phyloP scores from a whole-genome alignment of 2,113 vertebrate species.

The Indicator maculatus region DNA sequence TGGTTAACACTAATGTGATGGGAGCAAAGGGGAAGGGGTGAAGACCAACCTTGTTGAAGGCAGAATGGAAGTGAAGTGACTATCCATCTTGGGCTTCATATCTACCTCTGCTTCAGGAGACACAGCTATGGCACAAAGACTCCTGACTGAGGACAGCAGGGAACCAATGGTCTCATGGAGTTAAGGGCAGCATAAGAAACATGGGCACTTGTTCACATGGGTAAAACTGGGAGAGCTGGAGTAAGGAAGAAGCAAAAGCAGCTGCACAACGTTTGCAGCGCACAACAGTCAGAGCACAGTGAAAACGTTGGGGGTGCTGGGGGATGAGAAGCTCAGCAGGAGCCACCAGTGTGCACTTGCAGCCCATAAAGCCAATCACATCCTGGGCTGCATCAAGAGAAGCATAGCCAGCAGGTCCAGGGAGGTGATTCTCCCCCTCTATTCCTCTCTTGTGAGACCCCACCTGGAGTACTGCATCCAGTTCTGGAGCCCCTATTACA shows the following conservation, averaged over 20 bases:
- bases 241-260: background rate
- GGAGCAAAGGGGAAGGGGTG: constrained; percentile 16
- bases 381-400: no score
- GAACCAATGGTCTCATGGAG: background rate
- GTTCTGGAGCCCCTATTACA: no score
- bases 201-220: background rate
- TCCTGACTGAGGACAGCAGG: background rate
- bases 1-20: background rate
- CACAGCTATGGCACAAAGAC: fast-evolving
- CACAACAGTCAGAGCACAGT: background rate
- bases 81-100: background rate
- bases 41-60: background rate
- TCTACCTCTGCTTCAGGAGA: background rate
- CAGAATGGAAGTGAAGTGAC: background rate
- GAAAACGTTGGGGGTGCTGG: background rate
- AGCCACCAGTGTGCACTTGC: no score
- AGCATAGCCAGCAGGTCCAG: no score
- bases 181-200: background rate
- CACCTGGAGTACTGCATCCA: no score
- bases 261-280: background rate
- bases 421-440: no score
- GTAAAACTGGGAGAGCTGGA: background rate
- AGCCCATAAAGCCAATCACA: no score
- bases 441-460: no score
- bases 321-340: no score